phyloP scores from a whole-genome alignment of 2,797 vertebrate genomes.

The Myripristis jacobus region DNA sequence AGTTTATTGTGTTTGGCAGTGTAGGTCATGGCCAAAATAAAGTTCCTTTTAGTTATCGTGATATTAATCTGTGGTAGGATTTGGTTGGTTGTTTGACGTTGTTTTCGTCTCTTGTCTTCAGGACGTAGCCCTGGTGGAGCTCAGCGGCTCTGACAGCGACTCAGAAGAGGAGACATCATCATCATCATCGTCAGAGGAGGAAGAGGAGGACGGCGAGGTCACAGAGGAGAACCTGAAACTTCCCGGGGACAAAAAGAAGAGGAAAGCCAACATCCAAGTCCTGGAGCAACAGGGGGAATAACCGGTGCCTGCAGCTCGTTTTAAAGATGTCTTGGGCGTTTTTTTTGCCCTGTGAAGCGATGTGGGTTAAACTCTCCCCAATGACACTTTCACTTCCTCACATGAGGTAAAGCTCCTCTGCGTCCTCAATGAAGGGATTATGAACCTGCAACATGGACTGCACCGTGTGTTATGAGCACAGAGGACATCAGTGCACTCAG shows the following conservation, averaged over 20 bases:
- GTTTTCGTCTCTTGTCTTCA: conserved; percentile 54
- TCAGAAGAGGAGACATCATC: conserved; percentile 67
- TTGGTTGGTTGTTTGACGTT: background rate
- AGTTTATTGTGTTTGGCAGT: too few relatives aligned
- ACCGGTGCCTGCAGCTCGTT: too few relatives aligned
- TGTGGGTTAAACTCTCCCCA: background rate
- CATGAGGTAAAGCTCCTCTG: background rate
- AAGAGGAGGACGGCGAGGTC: conserved; percentile 70
- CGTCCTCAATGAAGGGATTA: background rate
- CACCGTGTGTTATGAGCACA: background rate
- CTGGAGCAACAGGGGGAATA: conserved; percentile 72
- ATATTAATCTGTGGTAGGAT: too few relatives aligned
- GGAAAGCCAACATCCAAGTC: conserved; percentile 86
- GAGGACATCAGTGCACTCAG: background rate
- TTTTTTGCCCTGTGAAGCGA: background rate
- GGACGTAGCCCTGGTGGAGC: conserved; percentile 92
- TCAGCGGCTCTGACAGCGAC: conserved; percentile 79
- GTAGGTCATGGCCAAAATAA: too few relatives aligned
- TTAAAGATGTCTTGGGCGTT: background rate
- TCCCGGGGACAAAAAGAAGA: conserved; percentile 77
- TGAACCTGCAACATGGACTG: background rate
- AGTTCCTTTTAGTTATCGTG: too few relatives aligned
- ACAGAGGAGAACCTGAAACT: conserved; percentile 87
- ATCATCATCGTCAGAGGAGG: conserved; percentile 53
- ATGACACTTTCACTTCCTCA: background rate